Base-by-base conservation (phyloP, 64 coral and sea anemone species). In the Porites australiensis region DNA sequence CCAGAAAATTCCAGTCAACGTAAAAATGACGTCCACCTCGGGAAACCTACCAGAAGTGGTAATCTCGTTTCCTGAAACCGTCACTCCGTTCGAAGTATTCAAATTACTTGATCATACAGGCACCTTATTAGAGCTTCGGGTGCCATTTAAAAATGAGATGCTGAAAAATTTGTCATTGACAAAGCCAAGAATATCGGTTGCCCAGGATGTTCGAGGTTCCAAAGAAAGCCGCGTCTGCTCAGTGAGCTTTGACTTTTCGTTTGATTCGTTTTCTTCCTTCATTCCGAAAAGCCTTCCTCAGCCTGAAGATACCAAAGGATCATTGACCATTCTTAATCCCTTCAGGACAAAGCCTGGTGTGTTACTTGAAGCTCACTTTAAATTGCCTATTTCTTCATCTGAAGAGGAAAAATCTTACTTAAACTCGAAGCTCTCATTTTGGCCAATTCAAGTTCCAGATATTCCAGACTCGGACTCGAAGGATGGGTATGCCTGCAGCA, bases 361-460 rank as follows among this genome's bases (percentile, higher is more conserved):
- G 12, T 43, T 14, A 2, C 13, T 48, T 74, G 72, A 74, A 74
- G 72, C 49, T 13, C 21, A 46, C 6, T 74, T 74, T 37, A 74
- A 48, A 13, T 46, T 74, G 6, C 44, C 72, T 5, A 3, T 74
- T 48, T 10, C 72, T 18, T 48, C 72, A 74, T 74, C 72, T 4
- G 14, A 43, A 74, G 21, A 27, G 12, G 8, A 8, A 27, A 55
- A 81, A 4, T 22, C 52, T 10, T 57, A 58, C 52, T 59, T 81
- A 14, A 19, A 59, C 23, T 81, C 78, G 21, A 81, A 81, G 78
- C 59, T 81, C 18, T 59, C 52, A 13, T 81, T 81, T 15, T 81
- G 78, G 78, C 78, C 78, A 81, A 19, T 81, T 18, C 47, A 81
- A 23, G 27, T 15, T 22, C 45, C 78, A 48, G 43, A 81, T 57